Evolutionary conservation across 1,140 invertebrate species (phyloP), one percentile per base, ranked within the genome.

Genomic region (Grapholita molesta): DNA sequence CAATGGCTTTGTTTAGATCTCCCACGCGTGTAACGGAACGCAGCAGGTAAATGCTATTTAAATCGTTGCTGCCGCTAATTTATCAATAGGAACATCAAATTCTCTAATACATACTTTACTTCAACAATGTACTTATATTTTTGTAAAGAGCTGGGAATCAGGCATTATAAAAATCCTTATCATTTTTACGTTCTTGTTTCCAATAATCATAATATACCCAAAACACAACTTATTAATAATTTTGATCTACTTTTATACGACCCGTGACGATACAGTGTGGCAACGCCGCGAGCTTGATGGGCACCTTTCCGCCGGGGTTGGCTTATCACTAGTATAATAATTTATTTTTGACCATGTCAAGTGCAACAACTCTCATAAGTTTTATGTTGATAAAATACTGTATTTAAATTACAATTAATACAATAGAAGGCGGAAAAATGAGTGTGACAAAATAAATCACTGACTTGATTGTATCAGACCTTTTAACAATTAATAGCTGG

Each of bases 1-100:
- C 68, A 70, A 69, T 75, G 73, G 66, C 67, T 81, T 84, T 84
- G 85, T 84, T 83, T 77, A 73, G 74, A 78, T 82, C 82, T 87
- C 84, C 81, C 85, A 87, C 83, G 82, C 72, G 73, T 77, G 23
- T 79, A 79, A 79, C 77, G 75, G 77, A 70, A 77, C 73, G 65
- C 30, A 70, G 74, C 74, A 74, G 71, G 75, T 83, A 82, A 83
- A 81, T 77, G 67, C 76, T 76, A 53, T 69, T 74, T 69, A 65
- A 71, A 57, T 68, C 42, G 70, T 72, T 32, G 55, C 25, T 48
- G 70, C 68, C 25, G 25, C 15, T 15, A 61, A 61, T 61, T 28
- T 61, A 61, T 61, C 55, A 25, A 9, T 61, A 6, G 5, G 25
- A 28, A 30, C 25, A 32, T 12, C 55, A 0, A 15, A 48, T 48